Percentiles rank a stretch among this genome's conserved stretches.
phyloP scores from a whole-genome alignment of 1,140 invertebrate genomes.

The Rhynchophorus ferrugineus region DNA sequence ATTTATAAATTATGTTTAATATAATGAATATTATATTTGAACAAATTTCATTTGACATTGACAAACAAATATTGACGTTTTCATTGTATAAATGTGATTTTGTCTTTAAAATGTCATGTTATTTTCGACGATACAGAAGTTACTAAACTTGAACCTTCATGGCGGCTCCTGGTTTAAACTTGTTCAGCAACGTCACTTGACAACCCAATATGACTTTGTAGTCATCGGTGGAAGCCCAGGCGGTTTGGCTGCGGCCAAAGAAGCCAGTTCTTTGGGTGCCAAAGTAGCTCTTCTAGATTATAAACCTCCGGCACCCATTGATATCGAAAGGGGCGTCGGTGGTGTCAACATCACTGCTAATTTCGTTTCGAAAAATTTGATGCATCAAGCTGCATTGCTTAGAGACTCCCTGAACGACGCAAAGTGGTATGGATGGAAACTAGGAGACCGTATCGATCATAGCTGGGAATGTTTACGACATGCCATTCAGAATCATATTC shows the following conservation, averaged over 20 bases:
- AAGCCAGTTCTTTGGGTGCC: constrained; percentile 76
- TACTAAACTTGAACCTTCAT: too few relatives aligned
- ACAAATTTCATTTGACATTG: too few relatives aligned
- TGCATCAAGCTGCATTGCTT: constrained; percentile 88
- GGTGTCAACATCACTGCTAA: constrained; percentile 98
- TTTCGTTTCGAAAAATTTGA: constrained; percentile 94
- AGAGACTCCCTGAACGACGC: constrained; percentile 78
- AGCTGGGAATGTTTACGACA: constrained; percentile 64
- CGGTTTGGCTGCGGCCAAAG: constrained; percentile 87
- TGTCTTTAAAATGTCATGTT: too few relatives aligned
- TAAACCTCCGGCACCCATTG: constrained; percentile 77
- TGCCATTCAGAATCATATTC: constrained; percentile 81
- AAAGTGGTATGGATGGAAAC: constrained; percentile 70
- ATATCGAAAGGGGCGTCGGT: constrained; percentile 84
- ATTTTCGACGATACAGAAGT: too few relatives aligned
- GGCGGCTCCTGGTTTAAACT: too few relatives aligned
- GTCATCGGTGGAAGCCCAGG: constrained; percentile 94
- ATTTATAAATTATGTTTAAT: too few relatives aligned
- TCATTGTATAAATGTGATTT: too few relatives aligned
- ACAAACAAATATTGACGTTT: too few relatives aligned
- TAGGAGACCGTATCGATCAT: constrained; percentile 57
- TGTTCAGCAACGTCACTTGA: neutral
- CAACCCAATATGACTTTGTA: constrained; percentile 74
- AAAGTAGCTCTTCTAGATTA: constrained; percentile 92
- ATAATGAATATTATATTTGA: too few relatives aligned